Evolutionary conservation across 92 coral and sea anemone genomes (phyloP), one percentile per base, ranked within the genome.

Genomic region (Paragorgia papillata): DNA sequence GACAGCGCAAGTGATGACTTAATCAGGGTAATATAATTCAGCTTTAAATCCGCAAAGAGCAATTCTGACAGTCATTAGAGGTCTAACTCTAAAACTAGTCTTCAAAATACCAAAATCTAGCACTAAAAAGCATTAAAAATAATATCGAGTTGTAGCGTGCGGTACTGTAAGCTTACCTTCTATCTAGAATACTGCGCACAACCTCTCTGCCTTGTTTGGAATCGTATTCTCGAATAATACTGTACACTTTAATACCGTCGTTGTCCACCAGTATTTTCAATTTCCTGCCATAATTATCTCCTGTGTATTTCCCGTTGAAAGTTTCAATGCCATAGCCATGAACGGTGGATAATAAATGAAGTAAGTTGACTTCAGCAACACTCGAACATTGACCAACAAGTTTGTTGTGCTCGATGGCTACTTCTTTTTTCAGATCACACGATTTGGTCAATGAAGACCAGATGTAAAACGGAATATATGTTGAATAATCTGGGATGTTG

Each of bases 301-400:
- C 84, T 7, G 67, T 83, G 71, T 88, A 74, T 63, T 90, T 89
- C 26, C 97, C 98, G 49, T 85, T 88, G 81, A 94, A 94, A 24
- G 89, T 73, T 29, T 94, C 98, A 26, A 94, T 83, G 24, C 98
- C 98, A 58, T 94, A 94, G 66, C 98, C 98, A 32, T 86, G 89
- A 25, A 94, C 88, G 56, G 79, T 79, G 50, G 91, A 88, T 18
- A 89, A 28, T 18, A 88, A 60, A 82, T 94, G 94, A 44, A 94
- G 85, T 29, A 91, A 86, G 59, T 94, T 96, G 0, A 94, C 80
- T 85, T 90, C 92, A 40, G 95, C 90, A 29, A 88, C 95, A 46
- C 80, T 83, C 19, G 79, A 73, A 15, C 89, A 65, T 25, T 85
- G 79, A 29, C 77, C 83, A n/a, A 76, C 59, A 24, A 94, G 81